These are phyloP conservation scores for Belgica antarctica DNA, from an alignment of 2,888 invertebrate species.

Conservation along the genomic window DNA sequence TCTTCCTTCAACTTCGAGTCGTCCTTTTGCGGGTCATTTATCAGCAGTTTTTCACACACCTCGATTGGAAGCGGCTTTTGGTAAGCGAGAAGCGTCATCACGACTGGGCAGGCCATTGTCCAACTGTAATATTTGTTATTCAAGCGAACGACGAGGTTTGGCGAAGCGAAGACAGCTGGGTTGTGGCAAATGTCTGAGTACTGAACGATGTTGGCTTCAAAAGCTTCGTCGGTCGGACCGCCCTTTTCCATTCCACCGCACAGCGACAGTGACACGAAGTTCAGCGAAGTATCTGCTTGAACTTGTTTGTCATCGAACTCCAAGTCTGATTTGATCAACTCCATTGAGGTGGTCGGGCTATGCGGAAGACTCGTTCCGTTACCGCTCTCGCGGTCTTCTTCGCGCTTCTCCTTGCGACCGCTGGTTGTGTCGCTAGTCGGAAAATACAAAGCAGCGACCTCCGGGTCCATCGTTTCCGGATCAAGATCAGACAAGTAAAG, in stretches of 20 bases:
- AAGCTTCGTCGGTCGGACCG: conserved; percentile 61
- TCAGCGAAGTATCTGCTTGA: conserved; percentile 53
- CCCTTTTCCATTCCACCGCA: conserved; percentile 67
- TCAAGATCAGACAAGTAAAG: conserved; percentile 91
- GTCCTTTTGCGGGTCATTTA: neutral
- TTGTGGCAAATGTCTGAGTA: conserved; percentile 64
- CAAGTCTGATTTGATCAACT: conserved; percentile 65
- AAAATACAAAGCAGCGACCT: conserved; percentile 84
- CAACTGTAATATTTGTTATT: conserved; percentile 88
- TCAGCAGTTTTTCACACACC: conserved; percentile 30
- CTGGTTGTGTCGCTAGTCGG: conserved; percentile 55
- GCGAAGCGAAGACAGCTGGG: conserved; percentile 72
- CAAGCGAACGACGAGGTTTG: conserved; percentile 80
- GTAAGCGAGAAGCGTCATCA: conserved; percentile 83
- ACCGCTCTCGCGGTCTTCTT: conserved; percentile 94
- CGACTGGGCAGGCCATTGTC: conserved; percentile 85
- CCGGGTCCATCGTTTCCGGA: conserved; percentile 86
- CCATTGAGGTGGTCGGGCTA: conserved; percentile 80
- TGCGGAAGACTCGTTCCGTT: conserved; percentile 94
- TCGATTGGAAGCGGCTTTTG: conserved; percentile 79
- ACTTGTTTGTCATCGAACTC: conserved; percentile 76
- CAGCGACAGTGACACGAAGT: conserved; percentile 71
- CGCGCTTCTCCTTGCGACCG: conserved; percentile 54
- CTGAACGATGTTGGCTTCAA: conserved; percentile 60
- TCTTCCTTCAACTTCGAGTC: conserved; percentile 1